A percentile compares a stretch with the other conserved stretches of the same genome.
phyloP scores from a whole-genome alignment of 2,797 vertebrate species.

The Sebastes steindachneri region DNA sequence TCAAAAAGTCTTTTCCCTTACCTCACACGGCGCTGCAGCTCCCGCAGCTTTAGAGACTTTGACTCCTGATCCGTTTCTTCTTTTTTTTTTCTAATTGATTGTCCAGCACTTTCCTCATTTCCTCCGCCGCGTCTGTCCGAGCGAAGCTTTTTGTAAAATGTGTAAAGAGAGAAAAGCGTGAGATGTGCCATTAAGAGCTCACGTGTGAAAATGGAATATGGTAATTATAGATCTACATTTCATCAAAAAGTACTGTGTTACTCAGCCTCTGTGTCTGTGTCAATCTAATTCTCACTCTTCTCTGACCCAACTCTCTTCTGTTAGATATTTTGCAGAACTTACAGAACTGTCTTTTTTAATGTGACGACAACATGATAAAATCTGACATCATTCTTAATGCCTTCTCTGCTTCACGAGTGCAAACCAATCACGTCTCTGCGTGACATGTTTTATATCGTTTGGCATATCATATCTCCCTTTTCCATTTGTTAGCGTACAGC shows the following conservation, averaged over 20 bases:
- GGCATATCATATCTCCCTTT: neutral
- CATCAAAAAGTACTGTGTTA: neutral
- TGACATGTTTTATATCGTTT: neutral
- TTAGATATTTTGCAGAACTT: neutral
- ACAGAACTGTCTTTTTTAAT: neutral
- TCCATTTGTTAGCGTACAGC: neutral
- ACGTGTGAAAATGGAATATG: slow-evolving; percentile 21
- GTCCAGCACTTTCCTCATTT: slow-evolving; percentile 51
- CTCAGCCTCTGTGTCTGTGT: neutral
- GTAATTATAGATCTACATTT: slow-evolving; percentile 14
- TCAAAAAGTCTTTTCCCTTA: slow-evolving; percentile 53
- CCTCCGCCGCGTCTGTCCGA: neutral
- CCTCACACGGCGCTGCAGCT: slow-evolving; percentile 22
- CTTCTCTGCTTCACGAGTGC: neutral
- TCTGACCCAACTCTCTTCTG: neutral
- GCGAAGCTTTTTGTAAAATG: slow-evolving; percentile 20
- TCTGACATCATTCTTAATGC: neutral
- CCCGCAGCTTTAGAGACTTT: slow-evolving; percentile 43
- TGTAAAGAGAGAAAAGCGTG: neutral
- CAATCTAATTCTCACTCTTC: neutral
- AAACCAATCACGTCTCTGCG: neutral
- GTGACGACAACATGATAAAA: neutral
- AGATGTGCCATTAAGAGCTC: slow-evolving; percentile 10
- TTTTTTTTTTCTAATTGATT: slow-evolving; percentile 43
- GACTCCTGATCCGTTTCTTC: slow-evolving; percentile 37